Base-by-base conservation (phyloP, 2,888 invertebrate genomes). In the Cryptophagus acutangulus region DNA sequence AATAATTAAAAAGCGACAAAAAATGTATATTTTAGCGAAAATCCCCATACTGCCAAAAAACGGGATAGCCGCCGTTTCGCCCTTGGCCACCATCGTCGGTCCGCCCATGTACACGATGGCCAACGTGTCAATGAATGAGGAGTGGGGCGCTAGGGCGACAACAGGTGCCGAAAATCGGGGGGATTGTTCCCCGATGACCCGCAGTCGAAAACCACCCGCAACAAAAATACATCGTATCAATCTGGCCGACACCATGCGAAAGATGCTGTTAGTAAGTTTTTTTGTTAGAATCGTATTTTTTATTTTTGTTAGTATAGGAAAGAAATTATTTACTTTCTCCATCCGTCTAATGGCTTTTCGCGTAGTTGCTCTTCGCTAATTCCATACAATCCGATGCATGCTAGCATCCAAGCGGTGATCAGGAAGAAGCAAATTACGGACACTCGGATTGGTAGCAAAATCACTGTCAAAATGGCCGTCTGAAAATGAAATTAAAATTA, bases 31-130 rank as follows among this genome's bases (percentile, higher is more conserved):
- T n/a, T n/a, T n/a, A n/a, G n/a, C n/a, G 9, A 26, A 26, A 29
- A 33, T 9, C 16, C 9, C 15, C 26, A 15, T 87, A 93, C 93
- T 89, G 82, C 94, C 94, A 70, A 93, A 84, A 60, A 93, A 75
- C 42, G 92, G 91, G 58, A 91, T 79, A 46, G 78, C 73, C 37
- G 84, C 81, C 16, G 88, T 84, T 65, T 89, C 90, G 13, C 82
- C 84, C 67, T 91, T 92, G 47, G 92, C 91, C 54, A 94, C 92
- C 63, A 92, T 85, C 58, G 88, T 86, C 16, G 90, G 88, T 35
- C 87, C 87, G n/a, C 84, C 84, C 52, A 88, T 77, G 62, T 80
- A 78, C 43, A 89, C 82, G 59, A 90, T 85, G 55, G 87, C 79
- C 49, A 93, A 77, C 44, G 88, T 84, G 71, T 95, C 95, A 71